Evolutionary conservation across 1,140 invertebrate species (phyloP), one percentile per base, ranked within the genome.

Genomic region (Cydia splendana): DNA sequence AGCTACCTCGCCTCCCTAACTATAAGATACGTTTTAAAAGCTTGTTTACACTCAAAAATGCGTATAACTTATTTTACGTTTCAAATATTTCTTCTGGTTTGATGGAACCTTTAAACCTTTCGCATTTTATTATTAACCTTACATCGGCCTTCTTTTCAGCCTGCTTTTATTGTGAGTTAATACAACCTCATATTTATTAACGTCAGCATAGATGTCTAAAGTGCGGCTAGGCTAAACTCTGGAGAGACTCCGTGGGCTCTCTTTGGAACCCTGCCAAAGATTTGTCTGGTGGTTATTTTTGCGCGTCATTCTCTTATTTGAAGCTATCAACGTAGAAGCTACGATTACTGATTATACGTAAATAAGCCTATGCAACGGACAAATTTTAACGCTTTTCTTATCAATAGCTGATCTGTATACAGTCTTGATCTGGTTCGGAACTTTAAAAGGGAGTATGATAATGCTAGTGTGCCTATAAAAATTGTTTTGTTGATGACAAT

Each of bases 281-380:
- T 82, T 90, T 82, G 82, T 85, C 83, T 85, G 83, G 79, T 85
- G 85, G 90, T 87, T 91, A 90, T 91, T 90, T 89, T 90, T 81
- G 85, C 86, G 76, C 82, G 85, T 89, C 85, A 89, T 88, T 85
- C 82, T 80, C 86, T 78, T 84, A 88, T 86, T 85, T 85, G 85
- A 84, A 87, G 81, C 84, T 84, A 86, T 84, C 82, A 38, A 18
- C 34, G 13, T 45, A 42, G 10, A 71, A 38, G n/a, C 6, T 38
- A 71, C 34, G n/a, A 45, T 71, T 18, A 45, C 5, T 42, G 0
- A 71, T 28, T 69, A 34, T 34, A 38, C 13, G 24, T 30, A 15
- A 69, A 38, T 30, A 65, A 13, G 65, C 12, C 7, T 20, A 18
- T 57, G n/a, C 7, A 18, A 18, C 53, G 20, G 48, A 15, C 1